Percentiles rank a stretch among this genome's conserved stretches.
phyloP scores from a whole-genome alignment of 2,113 vertebrate genomes.

The Dicrurus megarhynchus region DNA sequence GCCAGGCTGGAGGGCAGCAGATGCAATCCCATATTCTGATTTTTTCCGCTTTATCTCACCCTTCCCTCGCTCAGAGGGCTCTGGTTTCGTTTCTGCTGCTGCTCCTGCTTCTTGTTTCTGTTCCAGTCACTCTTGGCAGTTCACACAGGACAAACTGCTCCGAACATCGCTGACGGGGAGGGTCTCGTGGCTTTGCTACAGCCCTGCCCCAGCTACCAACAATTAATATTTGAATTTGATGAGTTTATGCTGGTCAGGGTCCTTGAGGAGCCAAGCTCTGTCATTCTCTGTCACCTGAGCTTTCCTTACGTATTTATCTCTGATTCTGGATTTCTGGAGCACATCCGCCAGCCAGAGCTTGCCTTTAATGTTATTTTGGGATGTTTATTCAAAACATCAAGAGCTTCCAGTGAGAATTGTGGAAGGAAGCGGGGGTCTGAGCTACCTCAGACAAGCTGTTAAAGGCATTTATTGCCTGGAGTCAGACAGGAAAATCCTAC shows the following conservation, averaged over 20 bases:
- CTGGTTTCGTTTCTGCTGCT: background rate
- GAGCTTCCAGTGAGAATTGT: background rate
- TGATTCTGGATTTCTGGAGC: background rate
- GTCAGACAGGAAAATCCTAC: background rate
- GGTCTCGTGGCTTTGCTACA: background rate
- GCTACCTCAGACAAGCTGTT: background rate
- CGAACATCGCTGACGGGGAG: rapidly evolving
- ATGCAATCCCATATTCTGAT: rapidly evolving
- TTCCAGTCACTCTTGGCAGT: background rate
- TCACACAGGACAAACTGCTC: background rate
- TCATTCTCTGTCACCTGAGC: rapidly evolving
- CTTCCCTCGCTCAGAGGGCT: background rate
- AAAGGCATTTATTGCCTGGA: background rate
- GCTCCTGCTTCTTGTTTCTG: background rate
- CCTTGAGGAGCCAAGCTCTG: background rate
- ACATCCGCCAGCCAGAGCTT: background rate
- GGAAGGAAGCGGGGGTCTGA: rapidly evolving
- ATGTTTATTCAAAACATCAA: background rate
- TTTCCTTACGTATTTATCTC: rapidly evolving
- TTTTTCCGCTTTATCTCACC: background rate
- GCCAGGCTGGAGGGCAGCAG: background rate
- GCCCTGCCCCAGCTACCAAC: background rate
- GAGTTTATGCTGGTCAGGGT: background rate
- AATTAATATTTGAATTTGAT: background rate
- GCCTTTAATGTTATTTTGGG: background rate